Evolutionary conservation across 2,113 vertebrate genomes (phyloP).

Genomic region (Noctilio leporinus): DNA sequence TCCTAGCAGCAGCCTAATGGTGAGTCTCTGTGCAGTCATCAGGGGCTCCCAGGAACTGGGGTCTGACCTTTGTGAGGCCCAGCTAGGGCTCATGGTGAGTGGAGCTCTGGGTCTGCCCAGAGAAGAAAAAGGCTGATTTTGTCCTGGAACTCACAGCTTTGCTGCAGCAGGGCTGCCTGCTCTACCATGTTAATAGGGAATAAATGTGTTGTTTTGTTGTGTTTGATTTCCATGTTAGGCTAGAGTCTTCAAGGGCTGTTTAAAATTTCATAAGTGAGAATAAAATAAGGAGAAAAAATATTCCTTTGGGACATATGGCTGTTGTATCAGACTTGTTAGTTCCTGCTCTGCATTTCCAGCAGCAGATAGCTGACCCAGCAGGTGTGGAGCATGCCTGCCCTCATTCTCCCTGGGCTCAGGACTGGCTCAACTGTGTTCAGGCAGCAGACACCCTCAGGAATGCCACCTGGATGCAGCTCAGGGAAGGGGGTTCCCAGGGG

Average conservation of each 20-base stretch:
- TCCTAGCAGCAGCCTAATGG: neutral
- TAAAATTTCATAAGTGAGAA: conserved; percentile 40
- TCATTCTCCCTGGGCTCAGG: neutral
- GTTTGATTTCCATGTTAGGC: conserved; percentile 36
- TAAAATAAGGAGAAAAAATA: conserved; percentile 30
- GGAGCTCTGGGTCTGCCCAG: neutral
- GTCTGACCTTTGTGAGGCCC: neutral
- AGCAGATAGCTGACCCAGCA: neutral
- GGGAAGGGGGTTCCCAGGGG: neutral
- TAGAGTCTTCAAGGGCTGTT: conserved; percentile 55
- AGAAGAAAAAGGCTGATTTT: neutral
- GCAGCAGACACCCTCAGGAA: neutral
- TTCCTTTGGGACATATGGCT: neutral
- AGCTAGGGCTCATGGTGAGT: neutral
- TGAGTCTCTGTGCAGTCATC: neutral
- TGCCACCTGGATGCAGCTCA: neutral
- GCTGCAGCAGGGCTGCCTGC: neutral
- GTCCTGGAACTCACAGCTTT: conserved; percentile 19
- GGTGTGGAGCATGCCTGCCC: neutral
- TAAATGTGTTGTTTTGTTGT: conserved; percentile 44
- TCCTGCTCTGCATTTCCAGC: neutral
- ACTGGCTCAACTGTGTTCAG: neutral
- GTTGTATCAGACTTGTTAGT: neutral
- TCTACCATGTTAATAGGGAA: conserved; percentile 43
- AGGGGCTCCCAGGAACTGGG: too few relatives aligned